These are phyloP conservation scores for Drosophila formosana DNA, from an alignment of 2,888 invertebrate species.

Conservation along the genomic window DNA sequence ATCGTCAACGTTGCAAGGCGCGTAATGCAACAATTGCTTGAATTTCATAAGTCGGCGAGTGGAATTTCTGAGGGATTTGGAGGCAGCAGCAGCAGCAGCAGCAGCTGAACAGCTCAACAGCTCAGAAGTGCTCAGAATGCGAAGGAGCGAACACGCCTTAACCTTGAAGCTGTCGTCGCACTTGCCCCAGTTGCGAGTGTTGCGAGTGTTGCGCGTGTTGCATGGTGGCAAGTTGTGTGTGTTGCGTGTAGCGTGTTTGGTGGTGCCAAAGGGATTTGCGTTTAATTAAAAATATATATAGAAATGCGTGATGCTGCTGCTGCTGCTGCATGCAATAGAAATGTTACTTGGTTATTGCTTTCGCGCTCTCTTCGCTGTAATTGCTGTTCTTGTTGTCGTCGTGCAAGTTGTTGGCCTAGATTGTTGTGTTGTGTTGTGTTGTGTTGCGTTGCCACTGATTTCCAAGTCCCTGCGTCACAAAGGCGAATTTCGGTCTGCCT, in stretches of 20 bases:
- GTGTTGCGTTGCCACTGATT: slow-evolving; percentile 50
- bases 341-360: slow-evolving; percentile 75
- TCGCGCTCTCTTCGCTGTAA: slow-evolving; percentile 39
- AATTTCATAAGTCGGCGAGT: slow-evolving; percentile 11
- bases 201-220: slow-evolving; percentile 6
- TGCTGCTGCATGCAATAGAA: slow-evolving; percentile 69
- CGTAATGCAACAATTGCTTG: slow-evolving; percentile 22
- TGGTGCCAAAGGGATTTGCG: slow-evolving; percentile 75
- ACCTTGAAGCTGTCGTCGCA: slow-evolving; percentile 63
- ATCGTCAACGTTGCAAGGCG: background rate
- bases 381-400: slow-evolving; percentile 38
- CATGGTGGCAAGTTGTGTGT: slow-evolving; percentile 28
- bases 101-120: background rate
- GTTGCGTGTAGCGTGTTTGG: slow-evolving; percentile 65
- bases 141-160: slow-evolving; percentile 54
- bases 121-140: background rate
- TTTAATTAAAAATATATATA: slow-evolving; percentile 78
- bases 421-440: slow-evolving; percentile 35
- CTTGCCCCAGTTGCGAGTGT: slow-evolving; percentile 21
- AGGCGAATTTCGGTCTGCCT: slow-evolving; percentile 47
- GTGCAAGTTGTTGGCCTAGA: slow-evolving; percentile 32
- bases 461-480: slow-evolving; percentile 47
- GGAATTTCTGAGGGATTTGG: slow-evolving; percentile 1
- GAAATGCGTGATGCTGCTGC: slow-evolving; percentile 48
- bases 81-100: background rate